A percentile compares a stretch with the other conserved stretches of the same genome.
Evolutionary conservation across 2,888 invertebrate genomes (phyloP).

Genomic region (Polia nebulosa): DNA sequence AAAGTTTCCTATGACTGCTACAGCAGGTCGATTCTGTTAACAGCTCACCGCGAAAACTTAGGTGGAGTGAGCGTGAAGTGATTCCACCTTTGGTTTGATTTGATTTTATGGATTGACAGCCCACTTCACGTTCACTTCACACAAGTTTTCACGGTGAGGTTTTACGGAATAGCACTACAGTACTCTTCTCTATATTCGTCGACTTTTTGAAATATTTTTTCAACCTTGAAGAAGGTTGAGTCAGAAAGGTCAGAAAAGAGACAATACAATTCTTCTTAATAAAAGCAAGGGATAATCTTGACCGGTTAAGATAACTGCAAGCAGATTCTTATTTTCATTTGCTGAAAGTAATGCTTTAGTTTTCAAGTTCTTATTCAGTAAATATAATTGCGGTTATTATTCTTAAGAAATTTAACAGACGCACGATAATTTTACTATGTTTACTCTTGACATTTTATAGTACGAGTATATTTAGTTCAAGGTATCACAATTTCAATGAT

Average conservation of each 20-base stretch:
- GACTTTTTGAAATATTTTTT: not conserved
- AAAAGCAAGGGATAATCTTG: not conserved
- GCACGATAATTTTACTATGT: slow-evolving; percentile 46
- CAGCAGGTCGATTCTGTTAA: too few relatives aligned
- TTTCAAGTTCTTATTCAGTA: slow-evolving; percentile 9
- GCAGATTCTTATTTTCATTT: slow-evolving; percentile 4
- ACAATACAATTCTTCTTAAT: not conserved
- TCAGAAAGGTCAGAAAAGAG: not conserved
- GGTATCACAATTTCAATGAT: slow-evolving; percentile 40
- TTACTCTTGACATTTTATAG: slow-evolving; percentile 54
- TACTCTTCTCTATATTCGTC: not conserved
- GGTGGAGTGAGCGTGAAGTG: too few relatives aligned
- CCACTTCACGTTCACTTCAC: too few relatives aligned
- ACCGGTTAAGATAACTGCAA: not conserved
- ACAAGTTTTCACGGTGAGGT: too few relatives aligned
- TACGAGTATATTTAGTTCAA: slow-evolving; percentile 38
- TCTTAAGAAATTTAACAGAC: slow-evolving; percentile 25
- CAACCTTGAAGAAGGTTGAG: not conserved
- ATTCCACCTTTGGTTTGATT: too few relatives aligned
- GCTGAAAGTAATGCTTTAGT: slow-evolving; percentile 21
- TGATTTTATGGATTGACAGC: too few relatives aligned
- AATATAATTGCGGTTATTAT: slow-evolving; percentile 21
- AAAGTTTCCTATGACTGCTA: not conserved
- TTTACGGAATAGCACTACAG: too few relatives aligned
- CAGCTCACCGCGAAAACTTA: too few relatives aligned